Evolutionary conservation across 2,797 vertebrate genomes (phyloP), one percentile per base, ranked within the genome.

Genomic region (Falco biarmicus): DNA sequence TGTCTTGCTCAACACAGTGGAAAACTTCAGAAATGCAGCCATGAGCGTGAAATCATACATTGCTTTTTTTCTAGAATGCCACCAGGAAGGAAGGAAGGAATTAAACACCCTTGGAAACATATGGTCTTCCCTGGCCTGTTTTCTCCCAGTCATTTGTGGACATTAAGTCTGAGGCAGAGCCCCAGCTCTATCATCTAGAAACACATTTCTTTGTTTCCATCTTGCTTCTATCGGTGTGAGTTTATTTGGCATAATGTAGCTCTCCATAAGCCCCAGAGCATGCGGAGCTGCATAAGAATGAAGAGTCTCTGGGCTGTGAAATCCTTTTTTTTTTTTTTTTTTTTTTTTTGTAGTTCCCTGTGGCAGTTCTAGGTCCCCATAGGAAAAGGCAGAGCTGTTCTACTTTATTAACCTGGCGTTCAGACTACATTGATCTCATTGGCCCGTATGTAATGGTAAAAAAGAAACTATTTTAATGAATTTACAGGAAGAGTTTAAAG

Each of bases 321-420:
- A 63, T 81, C 22, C 45, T 45, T 45, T 41, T 41, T 41, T 41
- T 41, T 41, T 41, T 41, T 41, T 41, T 41, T 41, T 41, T 59
- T 87, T 89, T 90, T 64, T 65, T 45, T 89, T 69, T 71, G 39
- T 61, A 76, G 19, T 63, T 96, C 89, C 39, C 68, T 83, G 64
- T 89, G 84, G 81, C 37, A 59, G 15, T 89, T 91, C 73, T 56
- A 66, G 61, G 39, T 69, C 39, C 87, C 82, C 39, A 50, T 13
- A 87, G 87, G 75, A 77, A 87, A 92, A 93, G 63, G 21, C 16
- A 89, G 77, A 92, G 51, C 65, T 81, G 28, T 94, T 92, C 50
- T 80, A 57, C 64, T 86, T 95, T 89, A 94, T 95, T 92, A 91
- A 85, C 56, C 89, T 95, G 94, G 89, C 57, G 0, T 80, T 91